phyloP scores from a whole-genome alignment of 2,113 vertebrate genomes.

The Euleptes europaea region DNA sequence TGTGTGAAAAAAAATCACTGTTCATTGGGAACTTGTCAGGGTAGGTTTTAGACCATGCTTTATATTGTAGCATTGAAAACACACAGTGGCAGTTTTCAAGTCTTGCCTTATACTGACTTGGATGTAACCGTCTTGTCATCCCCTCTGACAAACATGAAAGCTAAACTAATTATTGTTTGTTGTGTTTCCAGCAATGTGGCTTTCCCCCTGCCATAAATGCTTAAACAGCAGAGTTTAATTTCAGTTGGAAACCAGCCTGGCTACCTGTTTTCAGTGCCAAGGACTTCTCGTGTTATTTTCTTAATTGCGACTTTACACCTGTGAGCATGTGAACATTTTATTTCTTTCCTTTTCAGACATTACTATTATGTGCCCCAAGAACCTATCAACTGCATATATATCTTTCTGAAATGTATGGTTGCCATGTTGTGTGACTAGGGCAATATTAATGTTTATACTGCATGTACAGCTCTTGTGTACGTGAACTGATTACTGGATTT shows the following conservation, averaged over 20 bases:
- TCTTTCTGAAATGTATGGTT: no score
- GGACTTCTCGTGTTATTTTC: not conserved
- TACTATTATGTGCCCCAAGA: no score
- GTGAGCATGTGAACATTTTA: not conserved
- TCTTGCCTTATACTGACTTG: not conserved
- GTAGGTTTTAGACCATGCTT: not conserved
- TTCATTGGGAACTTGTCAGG: slow-evolving; percentile 27
- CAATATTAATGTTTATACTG: no score
- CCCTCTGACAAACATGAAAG: not conserved
- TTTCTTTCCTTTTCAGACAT: not conserved
- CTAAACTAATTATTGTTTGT: not conserved
- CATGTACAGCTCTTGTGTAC: no score
- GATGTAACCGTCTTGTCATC: not conserved
- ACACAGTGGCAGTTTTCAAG: not conserved
- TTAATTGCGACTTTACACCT: not conserved
- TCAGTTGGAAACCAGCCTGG: not conserved
- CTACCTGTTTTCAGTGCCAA: not conserved
- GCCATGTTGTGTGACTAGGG: no score
- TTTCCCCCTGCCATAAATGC: not conserved
- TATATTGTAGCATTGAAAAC: not conserved
- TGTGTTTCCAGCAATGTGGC: not conserved
- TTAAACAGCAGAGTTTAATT: not conserved
- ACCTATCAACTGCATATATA: no score
- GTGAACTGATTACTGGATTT: no score
- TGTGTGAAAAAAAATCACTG: slow-evolving; percentile 39